Percentiles rank a stretch among this genome's conserved stretches.
These are phyloP conservation scores for Theretra japonica DNA, from an alignment of 2,888 invertebrate species.

Conservation along the genomic window DNA sequence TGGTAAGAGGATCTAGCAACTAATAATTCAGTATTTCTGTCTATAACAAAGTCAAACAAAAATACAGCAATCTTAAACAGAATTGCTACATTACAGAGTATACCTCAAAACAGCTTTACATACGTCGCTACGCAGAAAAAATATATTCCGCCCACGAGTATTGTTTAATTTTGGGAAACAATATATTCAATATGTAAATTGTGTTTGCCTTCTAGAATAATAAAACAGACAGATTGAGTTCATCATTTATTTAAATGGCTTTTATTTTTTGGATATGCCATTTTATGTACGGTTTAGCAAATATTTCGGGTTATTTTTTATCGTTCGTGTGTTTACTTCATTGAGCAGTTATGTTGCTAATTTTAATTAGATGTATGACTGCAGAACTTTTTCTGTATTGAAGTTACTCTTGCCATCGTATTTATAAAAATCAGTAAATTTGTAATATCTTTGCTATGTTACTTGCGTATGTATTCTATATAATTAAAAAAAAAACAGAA, in stretches of 20 bases:
- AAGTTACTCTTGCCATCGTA: no score
- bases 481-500: no score
- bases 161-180: background rate
- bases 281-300: background rate
- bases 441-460: no score
- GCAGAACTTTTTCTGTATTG: no score
- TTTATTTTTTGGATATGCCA: background rate
- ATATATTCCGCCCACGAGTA: conserved; percentile 6
- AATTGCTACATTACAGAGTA: background rate
- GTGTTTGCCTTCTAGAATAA: conserved; percentile 6
- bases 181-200: conserved; percentile 22
- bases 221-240: background rate
- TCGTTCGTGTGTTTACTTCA: no score
- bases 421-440: no score
- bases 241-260: background rate
- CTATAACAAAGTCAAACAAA: no score
- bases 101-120: background rate
- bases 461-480: no score
- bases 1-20: no score
- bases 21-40: no score
- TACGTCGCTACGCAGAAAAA: background rate
- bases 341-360: no score
- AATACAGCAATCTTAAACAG: background rate
- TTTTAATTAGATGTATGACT: background rate
- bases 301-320: background rate